Evolutionary conservation across 2,888 invertebrate species (phyloP).

Genomic region (Himalopsyche kuldschensis): DNA sequence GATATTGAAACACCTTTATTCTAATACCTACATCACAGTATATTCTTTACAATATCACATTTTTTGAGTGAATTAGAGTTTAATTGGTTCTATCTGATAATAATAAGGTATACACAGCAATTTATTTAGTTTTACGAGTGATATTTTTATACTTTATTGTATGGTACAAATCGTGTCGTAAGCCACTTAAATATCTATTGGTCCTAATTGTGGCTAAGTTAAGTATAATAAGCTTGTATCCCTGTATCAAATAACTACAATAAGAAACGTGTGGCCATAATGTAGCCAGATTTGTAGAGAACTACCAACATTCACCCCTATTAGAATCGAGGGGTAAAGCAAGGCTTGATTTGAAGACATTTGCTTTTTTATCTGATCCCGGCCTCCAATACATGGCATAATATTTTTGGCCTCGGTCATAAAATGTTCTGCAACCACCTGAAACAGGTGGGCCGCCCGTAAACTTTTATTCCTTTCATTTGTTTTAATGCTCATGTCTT

Average conservation of each 20-base stretch:
- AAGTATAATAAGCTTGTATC: background rate
- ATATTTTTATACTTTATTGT: too few relatives aligned
- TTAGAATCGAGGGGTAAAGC: background rate
- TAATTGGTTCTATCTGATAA: too few relatives aligned
- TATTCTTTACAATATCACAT: too few relatives aligned
- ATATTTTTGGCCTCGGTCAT: constrained; percentile 36
- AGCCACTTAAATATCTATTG: too few relatives aligned
- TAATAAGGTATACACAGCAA: too few relatives aligned
- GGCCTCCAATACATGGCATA: constrained; percentile 35
- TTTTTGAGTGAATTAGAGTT: too few relatives aligned
- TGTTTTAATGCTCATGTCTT: constrained; percentile 40
- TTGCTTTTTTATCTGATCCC: constrained; percentile 22
- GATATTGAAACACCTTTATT: too few relatives aligned
- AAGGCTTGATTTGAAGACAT: constrained; percentile 29
- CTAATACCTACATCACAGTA: too few relatives aligned
- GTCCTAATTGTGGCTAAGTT: background rate
- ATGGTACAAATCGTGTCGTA: too few relatives aligned
- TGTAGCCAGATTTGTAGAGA: background rate
- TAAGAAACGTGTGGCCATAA: background rate
- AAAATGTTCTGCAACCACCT: constrained; percentile 33
- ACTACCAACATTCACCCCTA: background rate
- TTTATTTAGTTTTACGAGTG: too few relatives aligned
- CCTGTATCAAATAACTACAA: background rate
- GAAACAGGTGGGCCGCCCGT: constrained; percentile 36
- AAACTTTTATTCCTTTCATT: constrained; percentile 41